These are phyloP conservation scores for Formica aserva DNA, from an alignment of 2,888 invertebrate species.

Conservation along the genomic window DNA sequence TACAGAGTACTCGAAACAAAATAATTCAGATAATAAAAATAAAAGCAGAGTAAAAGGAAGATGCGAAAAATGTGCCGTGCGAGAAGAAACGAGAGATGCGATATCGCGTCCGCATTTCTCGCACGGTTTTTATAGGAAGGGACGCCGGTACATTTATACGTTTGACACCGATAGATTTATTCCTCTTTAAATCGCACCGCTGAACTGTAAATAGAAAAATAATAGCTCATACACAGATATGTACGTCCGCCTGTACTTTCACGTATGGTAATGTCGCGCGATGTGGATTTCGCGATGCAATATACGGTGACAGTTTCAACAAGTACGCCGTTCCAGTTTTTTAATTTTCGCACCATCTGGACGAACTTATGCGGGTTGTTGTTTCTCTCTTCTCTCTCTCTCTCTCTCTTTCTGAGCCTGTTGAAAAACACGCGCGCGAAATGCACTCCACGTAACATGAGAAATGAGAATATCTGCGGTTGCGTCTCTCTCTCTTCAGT, in stretches of 20 bases:
- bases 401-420: neutral
- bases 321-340: slow-evolving; percentile 47
- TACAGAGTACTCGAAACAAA: neutral
- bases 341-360: slow-evolving; percentile 30
- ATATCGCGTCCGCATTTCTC: slow-evolving; percentile 23
- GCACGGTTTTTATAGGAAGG: slow-evolving; percentile 21
- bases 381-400: slow-evolving; percentile 10
- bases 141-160: neutral
- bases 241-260: slow-evolving; percentile 63
- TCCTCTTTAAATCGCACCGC: slow-evolving; percentile 12
- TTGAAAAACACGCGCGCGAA: slow-evolving; percentile 22
- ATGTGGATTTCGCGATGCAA: slow-evolving; percentile 60
- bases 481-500: neutral
- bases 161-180: slow-evolving; percentile 18
- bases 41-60: neutral
- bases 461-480: neutral
- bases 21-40: neutral
- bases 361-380: slow-evolving; percentile 23
- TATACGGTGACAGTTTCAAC: slow-evolving; percentile 40
- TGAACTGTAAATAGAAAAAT: slow-evolving; percentile 65
- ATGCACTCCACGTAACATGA: neutral
- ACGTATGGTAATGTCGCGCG: slow-evolving; percentile 64
- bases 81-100: neutral
- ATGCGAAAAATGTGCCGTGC: neutral
- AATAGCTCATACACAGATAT: slow-evolving; percentile 61